These are phyloP conservation scores for Drosophila bocki DNA, from an alignment of 1,140 invertebrate genomes.

Conservation along the genomic window DNA sequence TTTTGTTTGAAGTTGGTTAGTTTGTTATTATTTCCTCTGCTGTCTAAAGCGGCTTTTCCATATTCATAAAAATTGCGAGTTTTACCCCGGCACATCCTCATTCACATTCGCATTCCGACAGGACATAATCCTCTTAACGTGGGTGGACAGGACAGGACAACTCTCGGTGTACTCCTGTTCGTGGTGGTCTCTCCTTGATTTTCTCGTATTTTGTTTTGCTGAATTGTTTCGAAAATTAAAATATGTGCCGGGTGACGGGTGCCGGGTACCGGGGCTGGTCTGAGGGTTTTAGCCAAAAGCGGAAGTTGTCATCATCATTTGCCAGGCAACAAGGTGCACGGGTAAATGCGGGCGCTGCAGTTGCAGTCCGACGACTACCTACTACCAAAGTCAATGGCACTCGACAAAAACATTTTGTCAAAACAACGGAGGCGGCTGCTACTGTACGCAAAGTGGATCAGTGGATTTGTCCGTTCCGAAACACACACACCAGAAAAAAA, in stretches of 20 bases:
- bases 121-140: slow-evolving; percentile 74
- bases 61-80: slow-evolving; percentile 82
- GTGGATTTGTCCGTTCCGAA: slow-evolving; percentile 64
- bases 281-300: slow-evolving; percentile 39
- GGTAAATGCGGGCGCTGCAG: slow-evolving; percentile 52
- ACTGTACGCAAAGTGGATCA: slow-evolving; percentile 81
- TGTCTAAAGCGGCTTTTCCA: slow-evolving; percentile 77
- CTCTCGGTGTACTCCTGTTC: slow-evolving; percentile 60
- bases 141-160: slow-evolving; percentile 41
- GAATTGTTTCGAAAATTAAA: slow-evolving; percentile 80
- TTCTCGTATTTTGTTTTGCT: slow-evolving; percentile 56
- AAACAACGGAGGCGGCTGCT: slow-evolving; percentile 76
- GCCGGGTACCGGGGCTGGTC: background rate
- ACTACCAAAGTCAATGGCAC: slow-evolving; percentile 74
- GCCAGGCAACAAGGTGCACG: slow-evolving; percentile 24
- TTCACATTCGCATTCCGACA: slow-evolving; percentile 36
- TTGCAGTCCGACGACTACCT: slow-evolving; percentile 15
- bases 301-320: slow-evolving; percentile 56
- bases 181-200: slow-evolving; percentile 41
- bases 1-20: slow-evolving; percentile 79
- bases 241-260: slow-evolving; percentile 59
- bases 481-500: slow-evolving; percentile 10
- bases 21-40: slow-evolving; percentile 56
- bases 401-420: slow-evolving; percentile 82
- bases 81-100: slow-evolving; percentile 42